Evolutionary conservation across 2,888 invertebrate species (phyloP).

Genomic region (Sclerodermus sp.): DNA sequence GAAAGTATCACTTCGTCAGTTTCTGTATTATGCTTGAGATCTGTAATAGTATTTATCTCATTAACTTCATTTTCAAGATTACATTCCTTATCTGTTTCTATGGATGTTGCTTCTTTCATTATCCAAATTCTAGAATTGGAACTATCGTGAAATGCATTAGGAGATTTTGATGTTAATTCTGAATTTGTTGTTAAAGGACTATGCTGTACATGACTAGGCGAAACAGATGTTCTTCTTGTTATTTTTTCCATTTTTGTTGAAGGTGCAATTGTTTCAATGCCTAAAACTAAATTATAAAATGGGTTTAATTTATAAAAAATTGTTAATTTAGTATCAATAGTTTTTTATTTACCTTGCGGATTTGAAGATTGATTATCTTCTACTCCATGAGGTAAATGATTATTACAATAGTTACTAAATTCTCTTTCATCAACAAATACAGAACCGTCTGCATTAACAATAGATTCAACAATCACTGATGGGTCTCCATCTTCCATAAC

Average conservation of each 20-base stretch:
- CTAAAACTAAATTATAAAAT: conserved; percentile 33
- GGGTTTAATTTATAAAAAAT: not conserved
- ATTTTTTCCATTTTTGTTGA: conserved; percentile 34
- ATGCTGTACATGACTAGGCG: conserved; percentile 23
- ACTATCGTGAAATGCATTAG: conserved; percentile 31
- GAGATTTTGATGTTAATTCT: conserved; percentile 27
- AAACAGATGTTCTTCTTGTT: conserved; percentile 19
- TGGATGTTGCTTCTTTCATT: conserved; percentile 32
- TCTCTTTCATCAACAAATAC: conserved; percentile 51
- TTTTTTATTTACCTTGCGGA: conserved; percentile 32
- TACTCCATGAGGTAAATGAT: conserved; percentile 37
- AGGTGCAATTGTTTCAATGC: conserved; percentile 36
- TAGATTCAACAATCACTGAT: conserved; percentile 52
- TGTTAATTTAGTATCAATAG: not conserved
- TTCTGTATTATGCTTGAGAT: conserved; percentile 13
- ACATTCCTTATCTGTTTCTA: conserved; percentile 37
- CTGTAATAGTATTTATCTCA: conserved; percentile 12
- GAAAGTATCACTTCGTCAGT: conserved; percentile 36
- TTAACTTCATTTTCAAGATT: conserved; percentile 32
- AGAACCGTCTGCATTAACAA: conserved; percentile 49
- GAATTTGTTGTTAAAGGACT: conserved; percentile 26
- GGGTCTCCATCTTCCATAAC: conserved; percentile 52
- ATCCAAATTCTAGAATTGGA: conserved; percentile 45
- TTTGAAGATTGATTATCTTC: conserved; percentile 37
- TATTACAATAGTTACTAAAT: conserved; percentile 45